Conservation (phyloP, 2,113 vertebrate species). For the Fregetta grallaria region DNA sequence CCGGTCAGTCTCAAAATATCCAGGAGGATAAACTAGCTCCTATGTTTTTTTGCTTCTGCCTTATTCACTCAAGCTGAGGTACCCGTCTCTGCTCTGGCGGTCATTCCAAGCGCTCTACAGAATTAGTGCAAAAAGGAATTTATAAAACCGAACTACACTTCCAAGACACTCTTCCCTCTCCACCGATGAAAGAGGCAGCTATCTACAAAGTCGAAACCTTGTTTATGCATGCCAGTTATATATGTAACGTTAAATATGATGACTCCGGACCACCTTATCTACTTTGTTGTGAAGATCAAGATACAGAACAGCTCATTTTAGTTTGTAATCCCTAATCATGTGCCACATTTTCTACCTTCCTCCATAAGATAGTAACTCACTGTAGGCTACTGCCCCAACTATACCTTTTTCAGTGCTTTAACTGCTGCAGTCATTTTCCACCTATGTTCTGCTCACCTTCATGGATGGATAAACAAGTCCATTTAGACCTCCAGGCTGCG, state of each 20-base stretch:
- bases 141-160: neutral
- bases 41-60: neutral
- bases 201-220: neutral
- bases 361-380: accelerated
- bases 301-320: neutral
- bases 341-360: neutral
- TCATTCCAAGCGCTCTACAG: neutral
- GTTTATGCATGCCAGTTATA: neutral
- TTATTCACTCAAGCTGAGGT: neutral
- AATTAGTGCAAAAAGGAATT: neutral
- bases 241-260: accelerated
- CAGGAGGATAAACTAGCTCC: neutral
- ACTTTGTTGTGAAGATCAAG: neutral
- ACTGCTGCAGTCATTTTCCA: neutral
- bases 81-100: neutral
- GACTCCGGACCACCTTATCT: neutral
- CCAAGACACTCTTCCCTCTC: neutral
- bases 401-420: neutral
- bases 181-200: neutral
- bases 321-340: neutral
- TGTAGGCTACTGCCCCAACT: neutral
- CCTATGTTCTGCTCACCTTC: neutral
- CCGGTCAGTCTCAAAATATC: neutral
- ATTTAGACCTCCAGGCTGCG: neutral
- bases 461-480: neutral